These are phyloP conservation scores for Hormaphis cornu DNA, from an alignment of 1,140 invertebrate genomes.

Conservation along the genomic window DNA sequence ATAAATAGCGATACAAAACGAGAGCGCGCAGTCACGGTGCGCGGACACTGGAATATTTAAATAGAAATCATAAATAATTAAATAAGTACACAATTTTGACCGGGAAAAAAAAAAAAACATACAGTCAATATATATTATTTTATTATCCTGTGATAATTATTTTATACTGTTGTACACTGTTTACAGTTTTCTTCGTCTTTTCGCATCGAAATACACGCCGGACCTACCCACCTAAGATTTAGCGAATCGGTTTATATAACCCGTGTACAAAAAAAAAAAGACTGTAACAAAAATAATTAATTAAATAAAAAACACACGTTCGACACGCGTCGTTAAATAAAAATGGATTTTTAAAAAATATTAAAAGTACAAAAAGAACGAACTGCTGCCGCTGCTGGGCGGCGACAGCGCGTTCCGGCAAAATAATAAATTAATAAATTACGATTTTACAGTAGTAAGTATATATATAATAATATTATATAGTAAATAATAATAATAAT, in stretches of 20 bases:
- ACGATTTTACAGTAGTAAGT: constrained; percentile 21
- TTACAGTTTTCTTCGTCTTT: no score
- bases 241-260: no score
- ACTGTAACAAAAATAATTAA: constrained; percentile 29
- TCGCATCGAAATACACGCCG: no score
- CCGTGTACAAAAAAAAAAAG: constrained; percentile 30
- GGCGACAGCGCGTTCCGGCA: not conserved
- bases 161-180: no score
- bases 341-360: constrained; percentile 17
- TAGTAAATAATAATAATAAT: not conserved
- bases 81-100: not conserved
- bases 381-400: no score
- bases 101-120: not conserved
- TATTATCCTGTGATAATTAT: no score
- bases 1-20: constrained; percentile 13
- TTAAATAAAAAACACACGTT: not conserved
- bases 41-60: not conserved
- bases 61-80: no score
- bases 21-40: not conserved
- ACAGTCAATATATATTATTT: not conserved
- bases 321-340: no score
- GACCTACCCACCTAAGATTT: no score
- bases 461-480: not conserved
- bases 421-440: constrained; percentile 31
- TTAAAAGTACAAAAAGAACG: constrained; percentile 28